phyloP scores from a whole-genome alignment of 2,797 vertebrate species.

The Lacerta viridis region DNA sequence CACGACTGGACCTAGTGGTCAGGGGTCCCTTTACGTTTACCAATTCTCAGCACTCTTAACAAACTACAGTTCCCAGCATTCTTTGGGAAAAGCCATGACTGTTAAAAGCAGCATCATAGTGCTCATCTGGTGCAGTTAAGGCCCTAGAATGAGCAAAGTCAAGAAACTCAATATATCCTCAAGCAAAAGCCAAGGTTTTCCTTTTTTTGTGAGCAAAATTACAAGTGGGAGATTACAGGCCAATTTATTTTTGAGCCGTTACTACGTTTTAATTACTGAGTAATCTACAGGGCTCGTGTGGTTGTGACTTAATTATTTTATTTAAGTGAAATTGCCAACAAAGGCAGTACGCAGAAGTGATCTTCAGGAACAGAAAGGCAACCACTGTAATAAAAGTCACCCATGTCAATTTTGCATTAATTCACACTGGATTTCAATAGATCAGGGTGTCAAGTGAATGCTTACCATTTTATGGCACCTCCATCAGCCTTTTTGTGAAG shows the following conservation, averaged over 20 bases:
- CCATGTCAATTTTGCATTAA: background rate
- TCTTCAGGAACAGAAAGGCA: background rate
- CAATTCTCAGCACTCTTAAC: too few relatives aligned
- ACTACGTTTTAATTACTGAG: constrained; percentile 1
- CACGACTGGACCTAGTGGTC: too few relatives aligned
- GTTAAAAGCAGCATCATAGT: too few relatives aligned
- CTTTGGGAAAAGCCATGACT: too few relatives aligned
- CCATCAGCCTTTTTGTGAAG: constrained; percentile 86
- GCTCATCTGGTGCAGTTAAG: background rate
- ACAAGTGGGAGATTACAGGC: background rate
- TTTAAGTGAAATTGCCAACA: background rate
- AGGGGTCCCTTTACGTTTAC: too few relatives aligned
- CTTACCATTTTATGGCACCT: constrained; percentile 90
- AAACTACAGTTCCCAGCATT: too few relatives aligned
- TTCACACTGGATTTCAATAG: background rate
- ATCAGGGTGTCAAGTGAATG: constrained; percentile 7
- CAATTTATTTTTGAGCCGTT: background rate
- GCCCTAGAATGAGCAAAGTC: background rate
- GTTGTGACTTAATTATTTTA: background rate
- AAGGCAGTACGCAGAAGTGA: background rate
- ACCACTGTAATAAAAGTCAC: background rate
- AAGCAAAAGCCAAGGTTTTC: background rate
- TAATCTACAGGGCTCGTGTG: constrained; percentile 1
- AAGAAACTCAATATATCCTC: background rate
- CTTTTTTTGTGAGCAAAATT: background rate